Evolutionary conservation across 2,888 invertebrate genomes (phyloP).

Genomic region (Lochmaea capreae): DNA sequence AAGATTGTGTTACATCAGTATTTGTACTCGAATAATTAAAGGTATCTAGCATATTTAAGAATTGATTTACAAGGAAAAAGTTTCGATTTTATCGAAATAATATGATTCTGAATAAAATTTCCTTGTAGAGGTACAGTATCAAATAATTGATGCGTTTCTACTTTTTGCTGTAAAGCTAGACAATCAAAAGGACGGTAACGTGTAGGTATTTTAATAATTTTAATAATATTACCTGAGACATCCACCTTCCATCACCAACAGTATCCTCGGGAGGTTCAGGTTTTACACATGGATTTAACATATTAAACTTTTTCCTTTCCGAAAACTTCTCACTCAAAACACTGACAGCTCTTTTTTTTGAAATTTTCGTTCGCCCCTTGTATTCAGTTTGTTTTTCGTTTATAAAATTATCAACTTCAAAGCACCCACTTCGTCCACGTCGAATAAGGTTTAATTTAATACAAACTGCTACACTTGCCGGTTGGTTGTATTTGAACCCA

Average conservation of each 20-base stretch:
- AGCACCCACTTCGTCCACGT: not conserved
- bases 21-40: too few species aligned
- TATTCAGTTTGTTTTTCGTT: not conserved
- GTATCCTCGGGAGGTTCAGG: constrained; percentile 69
- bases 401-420: constrained; percentile 9
- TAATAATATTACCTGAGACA: constrained; percentile 67
- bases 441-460: not conserved
- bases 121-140: too few species aligned
- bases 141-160: too few species aligned
- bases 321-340: constrained; percentile 7
- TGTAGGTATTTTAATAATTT: too few species aligned
- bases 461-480: not conserved
- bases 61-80: too few species aligned
- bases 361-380: not conserved
- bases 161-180: too few species aligned
- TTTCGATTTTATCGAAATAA: too few species aligned
- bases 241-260: constrained; percentile 72
- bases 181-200: too few species aligned
- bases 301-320: constrained; percentile 16
- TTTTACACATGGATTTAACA: constrained; percentile 68
- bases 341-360: not conserved
- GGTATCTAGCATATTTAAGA: too few species aligned
- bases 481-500: constrained; percentile 20
- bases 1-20: too few species aligned
- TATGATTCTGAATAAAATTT: too few species aligned